These are phyloP conservation scores for Mystacides longicornis DNA, from an alignment of 2,888 invertebrate genomes.

Conservation along the genomic window DNA sequence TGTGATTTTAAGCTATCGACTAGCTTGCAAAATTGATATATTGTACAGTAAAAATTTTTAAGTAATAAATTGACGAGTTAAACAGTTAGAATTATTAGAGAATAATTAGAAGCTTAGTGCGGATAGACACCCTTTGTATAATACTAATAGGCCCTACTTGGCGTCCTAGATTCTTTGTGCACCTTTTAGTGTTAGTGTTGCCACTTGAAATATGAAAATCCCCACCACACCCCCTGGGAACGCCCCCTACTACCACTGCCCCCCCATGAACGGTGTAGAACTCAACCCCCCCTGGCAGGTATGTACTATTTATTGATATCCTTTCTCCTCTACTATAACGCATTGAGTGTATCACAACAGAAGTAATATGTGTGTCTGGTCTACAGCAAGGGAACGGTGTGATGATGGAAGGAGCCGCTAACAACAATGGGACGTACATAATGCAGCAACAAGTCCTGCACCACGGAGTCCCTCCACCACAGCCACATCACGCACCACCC, in stretches of 20 bases:
- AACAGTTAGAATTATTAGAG: too few species aligned
- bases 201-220: constrained; percentile 21
- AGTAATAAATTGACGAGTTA: too few species aligned
- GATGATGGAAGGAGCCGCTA: constrained; percentile 17
- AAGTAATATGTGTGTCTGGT: background rate
- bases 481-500: background rate
- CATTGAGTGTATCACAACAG: background rate
- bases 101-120: too few species aligned
- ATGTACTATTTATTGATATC: background rate
- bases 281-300: constrained; percentile 25
- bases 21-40: too few species aligned
- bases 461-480: background rate
- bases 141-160: too few species aligned
- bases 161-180: too few species aligned
- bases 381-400: constrained; percentile 21
- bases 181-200: too few species aligned
- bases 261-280: constrained; percentile 21
- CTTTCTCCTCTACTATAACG: background rate
- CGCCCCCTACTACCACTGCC: constrained; percentile 17
- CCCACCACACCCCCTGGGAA: constrained; percentile 16
- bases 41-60: too few species aligned
- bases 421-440: constrained; percentile 19
- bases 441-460: constrained; percentile 21
- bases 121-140: too few species aligned
- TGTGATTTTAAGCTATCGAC: too few species aligned